Base-by-base conservation (phyloP, 2,888 invertebrate genomes). In the Drosophila fungiperda region DNA sequence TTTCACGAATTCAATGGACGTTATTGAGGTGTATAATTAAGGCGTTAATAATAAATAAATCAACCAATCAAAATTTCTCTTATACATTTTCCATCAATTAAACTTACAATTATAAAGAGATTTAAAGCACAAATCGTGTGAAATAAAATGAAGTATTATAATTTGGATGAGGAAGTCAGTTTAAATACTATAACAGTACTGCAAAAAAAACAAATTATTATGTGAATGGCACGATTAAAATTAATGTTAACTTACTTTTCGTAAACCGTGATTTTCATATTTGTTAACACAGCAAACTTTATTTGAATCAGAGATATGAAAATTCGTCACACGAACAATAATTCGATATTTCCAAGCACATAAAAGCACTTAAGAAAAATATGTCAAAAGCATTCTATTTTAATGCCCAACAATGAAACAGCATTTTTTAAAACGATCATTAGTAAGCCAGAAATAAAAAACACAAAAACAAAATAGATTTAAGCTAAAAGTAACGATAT, bases 401-500 rank as follows among this genome's bases (percentile, higher is more conserved):
- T 20, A 60, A 52, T 40, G 33, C 20, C 40, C n/a, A 6, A 23
- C 52, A 49, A 68, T 73, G 68, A 76, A 49, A 6, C 29, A 23
- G 62, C 77, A 23, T 35, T n/a, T 33, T 50, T 36, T 29, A 29
- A 68, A 50, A n/a, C 20, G 57, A 45, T 76, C 76, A 80, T 80
- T 80, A 80, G 49, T 45, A n/a, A 26, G 1, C 8, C 15, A 23
- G 52, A 11, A 60, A 32, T 20, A 52, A 49, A 26, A 11, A 66
- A 33, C 23, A 53, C 58, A 50, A 33, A 36, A n/a, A 36, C 42
- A 59, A 57, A 38, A 4, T 36, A 9, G 11, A 49, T 50, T 65
- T 40, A 67, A 49, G 64, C 57, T 71, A 64, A 40, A 70, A 50
- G 35, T 80, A 76, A 69, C 65, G 76, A 75, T 67, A 61, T 80